Base-by-base conservation (phyloP, 2,113 vertebrate genomes). In the Indri indri region DNA sequence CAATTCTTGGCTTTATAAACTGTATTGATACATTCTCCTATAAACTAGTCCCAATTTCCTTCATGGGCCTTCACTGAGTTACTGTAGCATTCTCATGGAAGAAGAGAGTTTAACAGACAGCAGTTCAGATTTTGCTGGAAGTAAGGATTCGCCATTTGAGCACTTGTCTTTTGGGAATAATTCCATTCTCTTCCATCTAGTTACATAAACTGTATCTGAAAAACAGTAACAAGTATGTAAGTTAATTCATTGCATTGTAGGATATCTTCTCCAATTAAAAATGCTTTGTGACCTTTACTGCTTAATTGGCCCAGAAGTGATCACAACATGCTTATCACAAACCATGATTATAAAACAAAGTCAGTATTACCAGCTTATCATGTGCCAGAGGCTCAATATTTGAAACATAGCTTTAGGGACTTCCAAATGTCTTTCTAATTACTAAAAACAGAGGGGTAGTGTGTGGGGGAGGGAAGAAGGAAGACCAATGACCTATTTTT, bases 171-270 rank as follows among this genome's bases (percentile, higher is more conserved):
- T 98, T 98, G 98, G 98, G 97, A 99, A 96, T 97, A 97, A 96
- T 97, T 98, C 98, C 97, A 96, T 98, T 98, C 96, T 98, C 98
- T 99, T 99, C 99, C 98, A 91, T 98, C 97, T 98, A 97, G 97
- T 99, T 99, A 99, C 99, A 99, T 99, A 98, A 99, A 99, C 98
- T 99, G 99, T 99, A 99, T 99, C 99, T 99, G 98, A 42, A 95
- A 97, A 97, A 93, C 98, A 59, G 40, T 98, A 93, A 96, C 71
- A 86, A 68, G 22, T 88, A 20, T 45, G 1, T 14, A 95, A n/a
- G 40, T 98, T 98, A 98, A 96, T 76, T 94, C 42, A 91, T 30
- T 85, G 18, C 59, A 95, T 42, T 92, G n/a, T 47, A 71, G 88
- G 32, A 83, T 14, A 22, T 59, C 80, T 66, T 93, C 68, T 91